Percentiles rank a stretch among this genome's conserved stretches.
These are phyloP conservation scores for Nomada lathburiana DNA, from an alignment of 2,888 invertebrate species.

Conservation along the genomic window DNA sequence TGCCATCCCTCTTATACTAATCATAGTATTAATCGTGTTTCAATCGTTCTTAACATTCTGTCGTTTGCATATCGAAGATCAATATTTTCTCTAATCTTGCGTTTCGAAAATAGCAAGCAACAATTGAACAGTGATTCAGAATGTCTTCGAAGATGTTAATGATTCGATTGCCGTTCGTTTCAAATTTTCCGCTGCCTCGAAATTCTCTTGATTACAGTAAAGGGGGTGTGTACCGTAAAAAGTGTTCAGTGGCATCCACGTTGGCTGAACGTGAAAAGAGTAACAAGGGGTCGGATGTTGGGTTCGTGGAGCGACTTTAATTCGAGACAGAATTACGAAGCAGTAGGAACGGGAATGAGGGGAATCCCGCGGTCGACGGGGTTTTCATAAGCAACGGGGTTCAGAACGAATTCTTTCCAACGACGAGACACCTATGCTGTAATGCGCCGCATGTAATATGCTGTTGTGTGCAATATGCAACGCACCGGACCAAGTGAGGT, in stretches of 20 bases:
- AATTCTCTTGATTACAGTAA: too few relatives aligned
- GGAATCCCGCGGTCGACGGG: slow-evolving; percentile 21
- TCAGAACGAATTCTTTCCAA: slow-evolving; percentile 53
- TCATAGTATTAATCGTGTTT: too few relatives aligned
- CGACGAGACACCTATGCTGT: slow-evolving; percentile 39
- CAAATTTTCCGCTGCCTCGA: too few relatives aligned
- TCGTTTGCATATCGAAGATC: too few relatives aligned
- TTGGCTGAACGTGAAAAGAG: background rate
- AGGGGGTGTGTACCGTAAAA: background rate
- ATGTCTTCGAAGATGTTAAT: too few relatives aligned
- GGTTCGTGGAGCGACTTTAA: slow-evolving; percentile 31
- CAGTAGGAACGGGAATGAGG: slow-evolving; percentile 45
- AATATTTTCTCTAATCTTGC: background rate
- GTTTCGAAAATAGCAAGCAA: background rate
- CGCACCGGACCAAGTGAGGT: slow-evolving; percentile 43
- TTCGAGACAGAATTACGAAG: slow-evolving; percentile 44
- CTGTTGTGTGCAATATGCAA: slow-evolving; percentile 49
- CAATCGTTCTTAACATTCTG: too few relatives aligned
- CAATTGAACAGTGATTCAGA: background rate
- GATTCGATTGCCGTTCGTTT: too few relatives aligned
- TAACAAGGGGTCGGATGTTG: background rate
- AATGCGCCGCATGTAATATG: slow-evolving; percentile 51
- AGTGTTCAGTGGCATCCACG: background rate
- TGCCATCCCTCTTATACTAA: too few relatives aligned
- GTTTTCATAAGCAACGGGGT: slow-evolving; percentile 52